Conservation (phyloP, 2,797 vertebrate genomes). For the Coregonus ussuriensis region DNA sequence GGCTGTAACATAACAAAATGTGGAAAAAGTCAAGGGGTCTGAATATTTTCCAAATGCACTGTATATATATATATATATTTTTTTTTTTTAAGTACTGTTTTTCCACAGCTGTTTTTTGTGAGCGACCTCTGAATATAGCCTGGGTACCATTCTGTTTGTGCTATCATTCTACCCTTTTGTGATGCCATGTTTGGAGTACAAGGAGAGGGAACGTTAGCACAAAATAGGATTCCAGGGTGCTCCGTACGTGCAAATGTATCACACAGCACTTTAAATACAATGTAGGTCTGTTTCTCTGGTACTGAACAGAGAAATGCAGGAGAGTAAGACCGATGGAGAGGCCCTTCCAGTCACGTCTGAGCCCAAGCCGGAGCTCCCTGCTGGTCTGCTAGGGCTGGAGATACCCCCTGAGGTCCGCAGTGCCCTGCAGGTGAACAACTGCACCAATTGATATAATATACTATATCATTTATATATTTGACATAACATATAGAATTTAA, state of each 20-base stretch:
- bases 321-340: slow-evolving; percentile 82
- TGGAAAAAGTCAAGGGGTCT: too few species aligned
- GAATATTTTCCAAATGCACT: too few species aligned
- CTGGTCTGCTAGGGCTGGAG: slow-evolving; percentile 83
- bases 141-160: not conserved
- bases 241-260: not conserved
- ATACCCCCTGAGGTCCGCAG: slow-evolving; percentile 81
- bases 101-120: not conserved
- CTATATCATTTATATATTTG: too few species aligned
- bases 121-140: not conserved
- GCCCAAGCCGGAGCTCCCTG: slow-evolving; percentile 67
- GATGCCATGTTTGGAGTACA: not conserved
- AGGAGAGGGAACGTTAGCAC: not conserved
- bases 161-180: not conserved
- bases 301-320: slow-evolving; percentile 87
- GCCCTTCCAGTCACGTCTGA: slow-evolving; percentile 71
- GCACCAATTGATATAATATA: too few species aligned
- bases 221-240: not conserved
- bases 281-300: slow-evolving; percentile 43
- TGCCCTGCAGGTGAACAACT: slow-evolving; percentile 81
- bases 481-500: too few species aligned
- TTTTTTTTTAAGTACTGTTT: not conserved
- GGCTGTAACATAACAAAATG: too few species aligned
- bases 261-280: not conserved
- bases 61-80: too few species aligned